These are phyloP conservation scores for Nephrotoma guestfalica DNA, from an alignment of 2,888 invertebrate genomes.

Conservation along the genomic window DNA sequence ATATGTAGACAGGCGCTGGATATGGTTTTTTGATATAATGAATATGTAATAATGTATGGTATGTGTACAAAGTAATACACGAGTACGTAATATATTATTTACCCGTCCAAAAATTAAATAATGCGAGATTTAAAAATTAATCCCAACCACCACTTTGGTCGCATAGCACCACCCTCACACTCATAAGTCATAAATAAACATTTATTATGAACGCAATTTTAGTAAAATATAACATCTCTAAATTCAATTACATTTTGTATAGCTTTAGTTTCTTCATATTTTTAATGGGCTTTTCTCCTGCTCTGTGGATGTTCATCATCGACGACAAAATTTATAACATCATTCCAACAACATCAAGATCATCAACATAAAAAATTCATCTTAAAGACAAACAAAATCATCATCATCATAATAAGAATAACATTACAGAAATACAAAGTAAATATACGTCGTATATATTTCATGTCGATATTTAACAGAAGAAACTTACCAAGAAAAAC, in stretches of 20 bases:
- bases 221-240: too few species aligned
- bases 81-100: neutral
- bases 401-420: neutral
- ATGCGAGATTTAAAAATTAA: neutral
- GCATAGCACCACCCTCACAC: neutral
- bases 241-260: neutral
- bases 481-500: neutral
- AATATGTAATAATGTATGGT: too few species aligned
- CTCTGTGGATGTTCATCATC: neutral
- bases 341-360: neutral
- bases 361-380: neutral
- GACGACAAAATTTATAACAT: neutral
- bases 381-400: neutral
- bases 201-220: neutral
- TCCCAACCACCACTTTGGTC: neutral
- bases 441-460: neutral
- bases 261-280: neutral
- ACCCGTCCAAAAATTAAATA: neutral
- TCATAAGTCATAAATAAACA: neutral
- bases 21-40: too few species aligned
- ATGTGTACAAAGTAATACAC: too few species aligned
- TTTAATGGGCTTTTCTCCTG: neutral
- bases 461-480: neutral
- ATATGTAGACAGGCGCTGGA: too few species aligned
- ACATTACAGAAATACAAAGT: neutral